Percentiles rank a stretch among this genome's conserved stretches.
Conservation (phyloP, 2,113 vertebrate species). For the Cygnus atratus region DNA sequence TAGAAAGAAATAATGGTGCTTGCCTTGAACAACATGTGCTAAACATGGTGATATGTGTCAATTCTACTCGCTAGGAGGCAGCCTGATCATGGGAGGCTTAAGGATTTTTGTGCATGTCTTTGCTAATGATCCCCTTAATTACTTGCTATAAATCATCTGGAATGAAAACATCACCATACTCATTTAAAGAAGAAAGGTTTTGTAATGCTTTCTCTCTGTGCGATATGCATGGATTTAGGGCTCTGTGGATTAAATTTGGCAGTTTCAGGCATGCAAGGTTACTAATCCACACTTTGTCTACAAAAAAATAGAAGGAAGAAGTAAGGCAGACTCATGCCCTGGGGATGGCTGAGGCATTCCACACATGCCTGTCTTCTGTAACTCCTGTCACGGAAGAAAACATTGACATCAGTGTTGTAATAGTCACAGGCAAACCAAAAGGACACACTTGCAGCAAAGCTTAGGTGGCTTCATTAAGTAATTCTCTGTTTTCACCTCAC, state of each 20-base stretch:
- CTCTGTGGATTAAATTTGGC: constrained; percentile 23
- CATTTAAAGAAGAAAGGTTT: constrained; percentile 21
- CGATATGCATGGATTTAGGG: constrained; percentile 6
- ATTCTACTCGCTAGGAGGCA: neutral
- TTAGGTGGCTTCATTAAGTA: neutral
- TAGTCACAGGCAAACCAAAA: neutral
- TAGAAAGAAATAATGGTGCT: neutral
- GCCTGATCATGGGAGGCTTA: neutral
- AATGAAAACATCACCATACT: constrained; percentile 17
- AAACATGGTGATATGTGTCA: neutral
- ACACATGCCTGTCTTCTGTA: neutral
- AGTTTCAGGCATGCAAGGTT: constrained; percentile 25
- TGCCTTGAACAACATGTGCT: neutral
- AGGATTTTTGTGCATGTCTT: constrained; percentile 25
- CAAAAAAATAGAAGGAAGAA: neutral
- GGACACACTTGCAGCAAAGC: neutral
- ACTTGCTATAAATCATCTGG: constrained; percentile 30
- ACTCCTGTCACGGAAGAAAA: neutral
- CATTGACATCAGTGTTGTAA: neutral
- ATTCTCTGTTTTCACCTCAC: neutral
- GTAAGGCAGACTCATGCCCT: neutral
- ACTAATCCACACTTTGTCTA: constrained; percentile 33
- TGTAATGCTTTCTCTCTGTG: neutral
- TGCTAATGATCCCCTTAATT: constrained; percentile 49
- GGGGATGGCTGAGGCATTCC: neutral